Base-by-base conservation (phyloP, 2,888 invertebrate genomes). In the Ypsolopha scabrella region DNA sequence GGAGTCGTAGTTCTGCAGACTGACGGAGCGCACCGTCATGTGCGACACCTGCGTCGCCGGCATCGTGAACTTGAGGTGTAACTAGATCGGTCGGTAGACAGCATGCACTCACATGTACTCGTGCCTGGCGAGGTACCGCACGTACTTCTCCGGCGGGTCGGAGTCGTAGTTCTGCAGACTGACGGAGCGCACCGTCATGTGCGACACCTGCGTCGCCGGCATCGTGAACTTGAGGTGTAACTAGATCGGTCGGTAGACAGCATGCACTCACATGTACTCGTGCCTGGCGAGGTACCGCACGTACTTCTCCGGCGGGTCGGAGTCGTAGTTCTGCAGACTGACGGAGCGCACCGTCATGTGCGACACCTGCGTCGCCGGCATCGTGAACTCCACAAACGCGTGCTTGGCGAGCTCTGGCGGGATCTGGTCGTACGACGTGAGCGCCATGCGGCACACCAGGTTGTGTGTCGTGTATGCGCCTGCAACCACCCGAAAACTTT, bases 381-480 rank as follows among this genome's bases (percentile, higher is more conserved):
- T 99, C 48, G 97, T 98, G 82, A 98, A 99, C 82, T 99, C 98
- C 37, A 99, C 97, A 72, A 91, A 91, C 62, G 95, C 95, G 78
- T 91, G 93, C 60, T 93, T 93, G 55, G 97, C 93, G 73, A 98
- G 89, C 75, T 94, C 92, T 58, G 96, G 97, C 34, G 99, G 99
- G 70, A 99, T 92, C 86, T 98, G 95, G 85, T 99, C 99, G 87
- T 96, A 99, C 48, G 97, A 96, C 24, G 98, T 98, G 59, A 99
- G 89, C 56, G 96, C 96, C 89, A 99, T 92, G 56, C 95, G 92
- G 69, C 97, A 96, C 57, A 95, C 94, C 85, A 99, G 91, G 75
- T 97, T 93, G 88, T 99, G 99, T 14, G 95, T 97, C 56, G 99
- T 99, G 83, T 99, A 99, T 24, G 99, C 99, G 51, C 97, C 97